Percentiles rank a stretch among this genome's conserved stretches.
phyloP scores from a whole-genome alignment of 2,797 vertebrate genomes.

The Tamandua tetradactyla region DNA sequence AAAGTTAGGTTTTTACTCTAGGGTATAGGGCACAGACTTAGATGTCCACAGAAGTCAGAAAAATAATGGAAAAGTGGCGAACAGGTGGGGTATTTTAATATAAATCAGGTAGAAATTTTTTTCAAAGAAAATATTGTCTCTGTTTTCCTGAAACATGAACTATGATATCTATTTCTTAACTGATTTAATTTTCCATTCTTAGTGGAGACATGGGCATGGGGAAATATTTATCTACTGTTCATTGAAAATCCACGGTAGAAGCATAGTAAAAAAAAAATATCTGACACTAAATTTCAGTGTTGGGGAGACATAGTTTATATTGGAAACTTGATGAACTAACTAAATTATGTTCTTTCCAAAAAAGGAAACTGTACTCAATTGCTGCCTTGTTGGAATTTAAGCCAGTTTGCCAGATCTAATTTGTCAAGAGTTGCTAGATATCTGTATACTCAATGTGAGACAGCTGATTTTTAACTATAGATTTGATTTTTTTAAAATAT shows the following conservation, averaged over 20 bases:
- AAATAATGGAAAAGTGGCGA: background rate
- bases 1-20: background rate
- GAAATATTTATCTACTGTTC: background rate
- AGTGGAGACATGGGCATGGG: background rate
- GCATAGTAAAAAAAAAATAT: background rate
- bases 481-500: background rate
- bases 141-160: background rate
- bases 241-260: background rate
- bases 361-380: background rate
- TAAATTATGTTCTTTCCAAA: background rate
- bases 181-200: constrained; percentile 7
- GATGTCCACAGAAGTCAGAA: background rate
- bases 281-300: background rate
- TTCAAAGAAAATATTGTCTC: constrained; percentile 4
- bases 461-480: constrained; percentile 17
- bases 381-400: background rate
- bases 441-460: background rate
- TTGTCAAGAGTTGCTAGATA: constrained; percentile 8
- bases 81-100: background rate
- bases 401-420: background rate
- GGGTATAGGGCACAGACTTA: background rate
- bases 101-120: background rate
- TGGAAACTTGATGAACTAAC: background rate
- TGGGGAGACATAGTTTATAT: background rate
- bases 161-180: background rate